Percentiles rank a stretch among this genome's conserved stretches.
Evolutionary conservation across 92 coral and sea anemone genomes (phyloP).

Genomic region (Palythoa heliodiscus): DNA sequence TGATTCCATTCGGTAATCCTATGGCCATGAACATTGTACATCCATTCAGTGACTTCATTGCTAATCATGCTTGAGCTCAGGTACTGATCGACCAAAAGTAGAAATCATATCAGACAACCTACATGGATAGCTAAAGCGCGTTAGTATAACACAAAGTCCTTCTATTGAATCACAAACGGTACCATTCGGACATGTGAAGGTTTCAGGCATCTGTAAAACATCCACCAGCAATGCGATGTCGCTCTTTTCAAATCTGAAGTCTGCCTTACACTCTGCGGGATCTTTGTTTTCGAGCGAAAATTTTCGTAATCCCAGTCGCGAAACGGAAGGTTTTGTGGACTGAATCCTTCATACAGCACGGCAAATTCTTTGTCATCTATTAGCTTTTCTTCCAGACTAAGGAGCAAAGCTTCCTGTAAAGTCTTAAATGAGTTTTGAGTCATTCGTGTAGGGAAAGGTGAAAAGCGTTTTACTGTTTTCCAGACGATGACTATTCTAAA

Average conservation of each 20-base stretch:
- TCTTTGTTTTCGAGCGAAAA: conserved; percentile 51
- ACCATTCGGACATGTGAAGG: not conserved
- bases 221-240: conserved; percentile 38
- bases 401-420: conserved; percentile 48
- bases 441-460: not conserved
- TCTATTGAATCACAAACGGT: not conserved
- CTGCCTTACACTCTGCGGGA: conserved; percentile 49
- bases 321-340: conserved; percentile 50
- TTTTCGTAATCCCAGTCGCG: conserved; percentile 18
- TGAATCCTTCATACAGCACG: conserved; percentile 46
- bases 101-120: not conserved
- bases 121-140: not conserved
- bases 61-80: not conserved
- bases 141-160: not conserved
- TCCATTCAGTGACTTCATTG: not conserved
- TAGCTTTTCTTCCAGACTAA: conserved; percentile 47
- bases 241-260: conserved; percentile 47
- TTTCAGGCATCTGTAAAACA: conserved; percentile 27
- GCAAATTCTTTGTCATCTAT: conserved; percentile 53
- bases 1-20: not conserved
- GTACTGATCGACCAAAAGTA: not conserved
- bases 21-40: not conserved
- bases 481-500: not conserved
- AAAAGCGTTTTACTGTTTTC: not conserved
- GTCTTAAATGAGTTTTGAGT: conserved; percentile 38